phyloP scores from a whole-genome alignment of 2,888 invertebrate genomes.

The Perithous albicinctus region DNA sequence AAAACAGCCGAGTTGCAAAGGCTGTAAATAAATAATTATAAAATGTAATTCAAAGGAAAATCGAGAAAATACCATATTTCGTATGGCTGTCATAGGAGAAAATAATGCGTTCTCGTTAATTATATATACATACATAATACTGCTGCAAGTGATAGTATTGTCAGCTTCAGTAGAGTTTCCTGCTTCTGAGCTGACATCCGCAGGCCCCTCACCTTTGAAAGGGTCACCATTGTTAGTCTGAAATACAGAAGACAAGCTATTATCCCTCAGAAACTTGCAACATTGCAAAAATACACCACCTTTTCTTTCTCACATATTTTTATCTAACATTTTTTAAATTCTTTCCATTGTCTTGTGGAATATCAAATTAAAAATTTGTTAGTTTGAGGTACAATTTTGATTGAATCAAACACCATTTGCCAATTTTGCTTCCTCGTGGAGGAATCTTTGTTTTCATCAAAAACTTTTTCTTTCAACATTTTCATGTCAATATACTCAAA shows the following conservation, averaged over 20 bases:
- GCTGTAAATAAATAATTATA: slow-evolving; percentile 86
- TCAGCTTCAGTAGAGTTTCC: slow-evolving; percentile 93
- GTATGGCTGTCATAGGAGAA: no score
- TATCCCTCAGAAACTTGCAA: background rate
- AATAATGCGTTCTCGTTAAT: background rate
- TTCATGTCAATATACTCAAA: no score
- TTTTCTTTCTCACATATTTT: background rate
- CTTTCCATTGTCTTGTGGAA: background rate
- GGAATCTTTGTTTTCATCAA: no score
- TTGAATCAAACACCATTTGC: no score
- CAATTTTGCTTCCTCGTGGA: no score
- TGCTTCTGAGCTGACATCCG: slow-evolving; percentile 90
- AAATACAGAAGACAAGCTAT: slow-evolving; percentile 49
- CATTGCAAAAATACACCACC: background rate
- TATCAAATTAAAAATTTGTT: background rate
- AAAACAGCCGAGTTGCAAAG: slow-evolving; percentile 96
- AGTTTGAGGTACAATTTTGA: background rate
- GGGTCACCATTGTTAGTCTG: slow-evolving; percentile 78
- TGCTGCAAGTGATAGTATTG: slow-evolving; percentile 95
- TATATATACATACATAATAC: slow-evolving; percentile 92
- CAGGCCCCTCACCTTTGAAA: slow-evolving; percentile 82
- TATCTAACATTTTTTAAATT: background rate
- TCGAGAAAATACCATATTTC: no score
- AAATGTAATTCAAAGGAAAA: background rate
- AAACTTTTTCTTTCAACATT: no score